Percentiles rank a stretch among this genome's conserved stretches.
These are phyloP conservation scores for Rhizoglyphus robini DNA, from an alignment of 1,140 invertebrate species.

Conservation along the genomic window DNA sequence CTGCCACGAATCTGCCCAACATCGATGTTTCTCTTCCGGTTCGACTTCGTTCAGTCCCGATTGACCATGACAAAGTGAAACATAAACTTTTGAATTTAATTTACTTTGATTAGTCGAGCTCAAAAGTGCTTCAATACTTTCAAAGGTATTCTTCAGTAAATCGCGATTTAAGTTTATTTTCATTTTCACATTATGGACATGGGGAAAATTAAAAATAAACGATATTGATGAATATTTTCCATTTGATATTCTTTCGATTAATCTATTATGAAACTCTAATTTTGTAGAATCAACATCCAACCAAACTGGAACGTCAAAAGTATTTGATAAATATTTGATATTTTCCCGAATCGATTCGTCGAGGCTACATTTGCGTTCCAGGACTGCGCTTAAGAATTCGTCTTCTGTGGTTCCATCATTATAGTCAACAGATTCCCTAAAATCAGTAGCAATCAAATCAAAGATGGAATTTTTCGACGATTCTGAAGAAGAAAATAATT, in stretches of 20 bases:
- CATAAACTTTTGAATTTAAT: background rate
- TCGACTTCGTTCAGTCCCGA: background rate
- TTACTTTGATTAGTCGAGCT: background rate
- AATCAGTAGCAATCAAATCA: background rate
- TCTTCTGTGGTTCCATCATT: too few species aligned
- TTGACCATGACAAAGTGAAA: background rate
- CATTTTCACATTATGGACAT: background rate
- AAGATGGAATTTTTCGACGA: background rate
- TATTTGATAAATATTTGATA: background rate
- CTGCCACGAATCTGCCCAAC: background rate
- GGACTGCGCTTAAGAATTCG: too few species aligned
- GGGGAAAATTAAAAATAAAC: constrained; percentile 8
- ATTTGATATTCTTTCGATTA: background rate
- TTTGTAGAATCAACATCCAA: background rate
- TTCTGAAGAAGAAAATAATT: background rate
- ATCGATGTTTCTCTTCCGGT: background rate
- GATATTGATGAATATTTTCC: background rate
- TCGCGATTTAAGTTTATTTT: background rate
- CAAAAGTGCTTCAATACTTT: background rate
- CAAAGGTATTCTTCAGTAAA: constrained; percentile 1
- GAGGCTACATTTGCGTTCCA: background rate
- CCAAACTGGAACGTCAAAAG: background rate
- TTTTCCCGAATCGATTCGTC: background rate
- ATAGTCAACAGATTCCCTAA: background rate
- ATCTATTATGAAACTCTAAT: background rate